A percentile compares a stretch with the other conserved stretches of the same genome.
Conservation (phyloP, 2,888 invertebrate species). For the Macropis europaea region DNA sequence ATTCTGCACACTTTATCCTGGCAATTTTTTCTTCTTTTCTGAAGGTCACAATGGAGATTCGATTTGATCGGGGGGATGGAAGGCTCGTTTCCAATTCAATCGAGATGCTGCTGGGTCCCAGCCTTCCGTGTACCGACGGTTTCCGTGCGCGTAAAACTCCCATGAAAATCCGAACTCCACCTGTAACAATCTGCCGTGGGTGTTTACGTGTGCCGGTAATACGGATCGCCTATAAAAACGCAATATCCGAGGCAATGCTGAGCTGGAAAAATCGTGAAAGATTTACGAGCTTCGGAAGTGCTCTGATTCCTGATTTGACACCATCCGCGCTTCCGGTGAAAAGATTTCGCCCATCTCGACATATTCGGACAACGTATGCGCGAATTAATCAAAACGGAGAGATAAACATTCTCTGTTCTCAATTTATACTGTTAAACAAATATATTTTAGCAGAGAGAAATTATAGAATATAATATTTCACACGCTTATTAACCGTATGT, state of each 20-base stretch:
- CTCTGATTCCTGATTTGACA: slow-evolving; percentile 51
- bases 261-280: slow-evolving; percentile 32
- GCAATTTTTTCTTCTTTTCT: neutral
- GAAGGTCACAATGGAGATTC: neutral
- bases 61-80: neutral
- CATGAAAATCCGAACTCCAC: slow-evolving; percentile 24
- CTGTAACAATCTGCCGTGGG: slow-evolving; percentile 26
- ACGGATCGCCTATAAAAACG: slow-evolving; percentile 35
- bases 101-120: neutral
- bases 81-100: slow-evolving; percentile 11
- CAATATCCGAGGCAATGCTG: slow-evolving; percentile 24
- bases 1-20: neutral
- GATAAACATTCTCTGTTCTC: no score
- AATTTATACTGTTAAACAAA: no score
- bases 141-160: slow-evolving; percentile 8
- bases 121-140: neutral
- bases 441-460: no score
- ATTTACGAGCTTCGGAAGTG: slow-evolving; percentile 45
- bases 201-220: slow-evolving; percentile 26
- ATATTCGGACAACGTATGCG: no score
- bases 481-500: no score
- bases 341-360: neutral
- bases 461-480: no score
- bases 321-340: neutral
- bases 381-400: no score